phyloP scores from a whole-genome alignment of 1,140 invertebrate species.

The Ruditapes philippinarum region DNA sequence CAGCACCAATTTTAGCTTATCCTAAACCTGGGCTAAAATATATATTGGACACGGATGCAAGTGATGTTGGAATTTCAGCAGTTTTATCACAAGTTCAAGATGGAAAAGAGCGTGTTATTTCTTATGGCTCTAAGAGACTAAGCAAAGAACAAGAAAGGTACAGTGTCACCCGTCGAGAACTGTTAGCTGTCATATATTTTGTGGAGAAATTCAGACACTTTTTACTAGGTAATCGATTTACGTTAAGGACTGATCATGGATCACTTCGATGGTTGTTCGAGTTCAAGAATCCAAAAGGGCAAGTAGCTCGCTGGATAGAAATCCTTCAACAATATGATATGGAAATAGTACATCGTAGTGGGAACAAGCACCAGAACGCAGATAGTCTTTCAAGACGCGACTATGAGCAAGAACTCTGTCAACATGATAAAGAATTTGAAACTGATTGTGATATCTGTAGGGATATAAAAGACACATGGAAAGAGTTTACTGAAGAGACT shows the following conservation, averaged over 20 bases:
- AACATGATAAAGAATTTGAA: not conserved
- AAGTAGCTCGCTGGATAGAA: conserved; percentile 53
- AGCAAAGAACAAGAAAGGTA: conserved; percentile 1
- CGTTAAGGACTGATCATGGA: not conserved
- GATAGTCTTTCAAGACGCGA: not conserved
- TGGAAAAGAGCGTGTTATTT: conserved; percentile 28
- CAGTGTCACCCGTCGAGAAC: not conserved
- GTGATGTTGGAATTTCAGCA: conserved; percentile 72
- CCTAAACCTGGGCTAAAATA: not conserved
- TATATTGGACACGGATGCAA: conserved; percentile 63
- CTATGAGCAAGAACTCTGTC: not conserved
- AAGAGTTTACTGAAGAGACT: not conserved
- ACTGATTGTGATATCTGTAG: too few relatives aligned
- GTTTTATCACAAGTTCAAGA: conserved; percentile 75
- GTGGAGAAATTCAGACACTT: conserved; percentile 2
- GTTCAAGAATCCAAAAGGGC: conserved; percentile 12
- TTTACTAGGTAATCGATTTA: conserved; percentile 15
- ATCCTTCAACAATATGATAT: conserved; percentile 14
- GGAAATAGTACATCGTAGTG: not conserved
- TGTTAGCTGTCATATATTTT: conserved; percentile 14
- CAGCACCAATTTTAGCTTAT: not conserved
- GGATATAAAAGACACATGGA: too few relatives aligned
- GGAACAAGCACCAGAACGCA: not conserved
- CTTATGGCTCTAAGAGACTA: not conserved
- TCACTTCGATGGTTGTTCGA: not conserved